Conservation (phyloP, 2,797 vertebrate species). For the Champsocephalus gunnari region DNA sequence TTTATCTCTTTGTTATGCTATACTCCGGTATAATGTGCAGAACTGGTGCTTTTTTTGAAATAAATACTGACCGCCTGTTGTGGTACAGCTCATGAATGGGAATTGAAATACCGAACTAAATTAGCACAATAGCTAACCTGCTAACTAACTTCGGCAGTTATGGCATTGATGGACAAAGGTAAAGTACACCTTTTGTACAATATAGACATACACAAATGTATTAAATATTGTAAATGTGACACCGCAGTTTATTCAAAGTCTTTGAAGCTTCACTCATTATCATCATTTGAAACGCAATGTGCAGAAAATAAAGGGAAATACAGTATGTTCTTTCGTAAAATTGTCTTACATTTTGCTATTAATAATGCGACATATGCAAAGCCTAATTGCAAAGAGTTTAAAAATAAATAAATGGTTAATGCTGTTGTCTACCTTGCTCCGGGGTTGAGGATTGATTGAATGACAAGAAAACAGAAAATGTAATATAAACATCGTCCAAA, state of each 20-base stretch:
- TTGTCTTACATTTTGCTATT: background rate
- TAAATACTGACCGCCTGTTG: background rate
- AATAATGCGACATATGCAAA: background rate
- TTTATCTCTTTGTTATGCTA: too few species aligned
- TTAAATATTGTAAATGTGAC: background rate
- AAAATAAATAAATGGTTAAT: background rate
- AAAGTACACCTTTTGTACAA: background rate
- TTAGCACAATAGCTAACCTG: background rate
- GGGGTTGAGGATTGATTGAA: too few species aligned
- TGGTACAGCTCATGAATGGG: background rate
- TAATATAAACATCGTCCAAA: background rate
- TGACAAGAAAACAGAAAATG: too few species aligned
- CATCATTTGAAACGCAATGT: too few species aligned
- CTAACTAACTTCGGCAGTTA: background rate
- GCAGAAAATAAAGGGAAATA: background rate
- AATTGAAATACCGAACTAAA: background rate
- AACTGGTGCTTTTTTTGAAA: accelerated
- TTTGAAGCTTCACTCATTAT: background rate
- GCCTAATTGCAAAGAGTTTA: background rate
- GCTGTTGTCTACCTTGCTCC: background rate
- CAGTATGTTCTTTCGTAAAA: background rate
- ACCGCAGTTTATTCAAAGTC: background rate
- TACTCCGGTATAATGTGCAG: accelerated
- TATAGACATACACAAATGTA: background rate
- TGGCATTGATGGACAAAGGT: conserved; percentile 72